These are phyloP conservation scores for Lamellibrachia luymesi DNA, from an alignment of 1,140 invertebrate genomes.

Conservation along the genomic window DNA sequence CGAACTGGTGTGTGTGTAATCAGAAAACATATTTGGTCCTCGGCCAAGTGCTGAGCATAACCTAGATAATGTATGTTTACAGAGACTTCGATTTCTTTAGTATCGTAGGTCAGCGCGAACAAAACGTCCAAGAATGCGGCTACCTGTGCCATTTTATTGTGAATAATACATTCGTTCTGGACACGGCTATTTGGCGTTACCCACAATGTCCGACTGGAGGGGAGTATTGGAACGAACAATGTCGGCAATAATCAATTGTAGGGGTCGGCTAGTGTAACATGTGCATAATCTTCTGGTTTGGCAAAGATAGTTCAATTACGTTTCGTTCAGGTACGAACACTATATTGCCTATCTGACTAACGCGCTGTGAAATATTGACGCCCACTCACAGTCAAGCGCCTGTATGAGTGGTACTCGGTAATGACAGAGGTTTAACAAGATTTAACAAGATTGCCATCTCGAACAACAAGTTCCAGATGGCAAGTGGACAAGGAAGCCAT, in stretches of 20 bases:
- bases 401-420: too few relatives aligned
- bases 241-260: not conserved
- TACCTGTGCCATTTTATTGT: not conserved
- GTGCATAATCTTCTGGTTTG: not conserved
- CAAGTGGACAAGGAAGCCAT: too few relatives aligned
- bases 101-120: not conserved
- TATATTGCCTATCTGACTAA: not conserved
- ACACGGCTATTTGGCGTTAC: not conserved
- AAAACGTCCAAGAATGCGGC: not conserved
- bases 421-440: too few relatives aligned
- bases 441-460: too few relatives aligned
- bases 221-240: not conserved
- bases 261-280: not conserved
- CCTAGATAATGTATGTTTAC: too few relatives aligned
- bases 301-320: not conserved
- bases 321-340: not conserved
- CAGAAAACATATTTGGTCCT: too few relatives aligned
- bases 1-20: too few relatives aligned
- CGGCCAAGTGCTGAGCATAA: too few relatives aligned
- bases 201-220: not conserved
- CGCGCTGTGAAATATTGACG: too few relatives aligned
- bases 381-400: not conserved
- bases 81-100: not conserved
- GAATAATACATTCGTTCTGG: not conserved
- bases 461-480: too few relatives aligned